Conservation (phyloP, 2,113 vertebrate genomes). For the Engraulis encrasicolus region DNA sequence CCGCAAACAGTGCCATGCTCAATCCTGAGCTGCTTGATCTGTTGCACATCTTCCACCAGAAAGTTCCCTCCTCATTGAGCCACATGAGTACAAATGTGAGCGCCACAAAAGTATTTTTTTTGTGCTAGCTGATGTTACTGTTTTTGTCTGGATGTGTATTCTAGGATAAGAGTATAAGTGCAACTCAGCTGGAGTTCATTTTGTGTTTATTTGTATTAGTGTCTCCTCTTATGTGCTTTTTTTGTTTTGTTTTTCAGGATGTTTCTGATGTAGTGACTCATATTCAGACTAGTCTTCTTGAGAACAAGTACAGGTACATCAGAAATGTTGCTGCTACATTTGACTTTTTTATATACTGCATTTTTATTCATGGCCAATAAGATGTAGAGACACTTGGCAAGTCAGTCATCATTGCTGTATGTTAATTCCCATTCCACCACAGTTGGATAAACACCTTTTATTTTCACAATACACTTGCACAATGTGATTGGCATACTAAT, state of each 20-base stretch:
- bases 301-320: conserved; percentile 69
- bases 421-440: no score
- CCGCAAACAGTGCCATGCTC: conserved; percentile 58
- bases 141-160: background rate
- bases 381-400: no score
- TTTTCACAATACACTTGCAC: no score
- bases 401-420: no score
- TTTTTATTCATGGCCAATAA: no score
- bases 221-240: background rate
- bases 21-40: conserved; percentile 67
- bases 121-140: background rate
- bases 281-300: conserved; percentile 59
- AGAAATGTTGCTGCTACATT: background rate
- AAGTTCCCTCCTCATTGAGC: background rate
- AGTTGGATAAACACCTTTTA: no score
- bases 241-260: conserved; percentile 53
- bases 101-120: background rate
- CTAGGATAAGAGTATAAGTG: background rate
- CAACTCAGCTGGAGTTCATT: background rate
- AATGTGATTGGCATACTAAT: no score
- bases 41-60: conserved; percentile 65
- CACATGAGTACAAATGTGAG: conserved; percentile 41
- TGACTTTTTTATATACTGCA: no score
- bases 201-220: background rate
- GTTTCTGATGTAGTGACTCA: conserved; percentile 57